Conservation (phyloP, 2,797 vertebrate species). For the Poecile montanus region DNA sequence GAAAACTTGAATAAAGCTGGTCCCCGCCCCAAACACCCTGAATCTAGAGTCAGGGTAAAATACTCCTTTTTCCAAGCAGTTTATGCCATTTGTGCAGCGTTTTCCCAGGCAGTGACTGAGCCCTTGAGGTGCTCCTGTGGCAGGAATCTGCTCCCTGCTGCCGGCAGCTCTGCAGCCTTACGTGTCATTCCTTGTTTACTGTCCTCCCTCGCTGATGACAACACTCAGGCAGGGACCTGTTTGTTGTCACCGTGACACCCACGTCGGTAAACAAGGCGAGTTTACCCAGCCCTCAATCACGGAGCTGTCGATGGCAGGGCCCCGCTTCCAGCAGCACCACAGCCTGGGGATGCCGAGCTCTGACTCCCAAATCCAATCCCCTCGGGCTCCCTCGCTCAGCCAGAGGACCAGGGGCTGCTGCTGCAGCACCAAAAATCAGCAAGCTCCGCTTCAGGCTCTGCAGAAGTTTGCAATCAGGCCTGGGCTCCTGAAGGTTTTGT, state of each 20-base stretch:
- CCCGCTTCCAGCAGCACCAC: background rate
- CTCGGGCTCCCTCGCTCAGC: background rate
- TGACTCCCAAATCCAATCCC: background rate
- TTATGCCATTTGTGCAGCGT: fast-evolving
- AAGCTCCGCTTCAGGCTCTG: fast-evolving
- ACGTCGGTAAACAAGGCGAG: slow-evolving; percentile 42
- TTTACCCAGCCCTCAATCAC: slow-evolving; percentile 60
- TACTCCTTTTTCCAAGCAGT: no score
- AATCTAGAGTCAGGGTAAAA: background rate
- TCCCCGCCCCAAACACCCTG: background rate
- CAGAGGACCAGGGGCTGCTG: background rate
- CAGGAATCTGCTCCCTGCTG: background rate
- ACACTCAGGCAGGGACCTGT: slow-evolving; percentile 51
- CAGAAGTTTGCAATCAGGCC: background rate
- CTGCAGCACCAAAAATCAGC: background rate
- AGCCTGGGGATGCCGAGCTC: background rate
- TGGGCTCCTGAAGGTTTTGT: background rate
- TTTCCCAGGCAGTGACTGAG: background rate
- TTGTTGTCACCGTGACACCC: slow-evolving; percentile 67
- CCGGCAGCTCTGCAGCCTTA: background rate
- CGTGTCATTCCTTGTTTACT: slow-evolving; percentile 51
- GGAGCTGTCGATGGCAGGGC: background rate
- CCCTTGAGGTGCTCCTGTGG: background rate
- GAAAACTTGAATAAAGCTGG: fast-evolving
- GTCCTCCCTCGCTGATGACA: slow-evolving; percentile 46